These are phyloP conservation scores for Tragulus kanchil DNA, from an alignment of 2,113 vertebrate genomes.

Conservation along the genomic window DNA sequence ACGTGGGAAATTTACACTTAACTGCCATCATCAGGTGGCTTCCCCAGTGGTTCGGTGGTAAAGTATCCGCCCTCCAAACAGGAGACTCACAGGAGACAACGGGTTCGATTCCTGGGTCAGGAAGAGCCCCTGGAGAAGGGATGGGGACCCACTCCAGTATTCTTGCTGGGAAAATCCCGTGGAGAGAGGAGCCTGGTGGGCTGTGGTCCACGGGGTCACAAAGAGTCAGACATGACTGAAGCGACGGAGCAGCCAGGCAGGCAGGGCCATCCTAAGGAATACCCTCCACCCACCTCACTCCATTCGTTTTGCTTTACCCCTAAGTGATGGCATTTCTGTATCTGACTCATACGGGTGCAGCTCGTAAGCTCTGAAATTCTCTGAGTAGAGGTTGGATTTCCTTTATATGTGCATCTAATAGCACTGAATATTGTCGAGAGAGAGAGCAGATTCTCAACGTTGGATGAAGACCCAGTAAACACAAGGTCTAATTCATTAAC, in stretches of 20 bases:
- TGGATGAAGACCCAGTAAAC: not conserved
- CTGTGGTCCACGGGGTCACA: not conserved
- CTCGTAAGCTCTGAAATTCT: not conserved
- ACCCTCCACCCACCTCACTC: not conserved
- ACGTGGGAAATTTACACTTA: not conserved
- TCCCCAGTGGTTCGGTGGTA: not conserved
- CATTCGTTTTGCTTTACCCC: not conserved
- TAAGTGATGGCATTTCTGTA: not conserved
- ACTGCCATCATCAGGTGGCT: not conserved
- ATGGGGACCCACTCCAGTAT: not conserved
- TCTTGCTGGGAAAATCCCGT: not conserved
- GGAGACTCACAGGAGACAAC: not conserved
- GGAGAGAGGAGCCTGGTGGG: not conserved
- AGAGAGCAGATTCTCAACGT: not conserved
- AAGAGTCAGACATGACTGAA: not conserved
- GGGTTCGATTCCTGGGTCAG: not conserved
- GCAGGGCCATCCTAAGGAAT: not conserved
- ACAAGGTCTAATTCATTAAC: not conserved
- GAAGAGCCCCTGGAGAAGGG: not conserved
- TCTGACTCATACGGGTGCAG: not conserved
- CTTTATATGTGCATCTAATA: not conserved
- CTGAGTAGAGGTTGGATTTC: not conserved
- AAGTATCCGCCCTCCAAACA: not conserved
- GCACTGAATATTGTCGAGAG: not conserved
- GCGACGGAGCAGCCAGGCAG: not conserved